Evolutionary conservation across 2,113 vertebrate genomes (phyloP).

Genomic region (Catharus bicknelli): DNA sequence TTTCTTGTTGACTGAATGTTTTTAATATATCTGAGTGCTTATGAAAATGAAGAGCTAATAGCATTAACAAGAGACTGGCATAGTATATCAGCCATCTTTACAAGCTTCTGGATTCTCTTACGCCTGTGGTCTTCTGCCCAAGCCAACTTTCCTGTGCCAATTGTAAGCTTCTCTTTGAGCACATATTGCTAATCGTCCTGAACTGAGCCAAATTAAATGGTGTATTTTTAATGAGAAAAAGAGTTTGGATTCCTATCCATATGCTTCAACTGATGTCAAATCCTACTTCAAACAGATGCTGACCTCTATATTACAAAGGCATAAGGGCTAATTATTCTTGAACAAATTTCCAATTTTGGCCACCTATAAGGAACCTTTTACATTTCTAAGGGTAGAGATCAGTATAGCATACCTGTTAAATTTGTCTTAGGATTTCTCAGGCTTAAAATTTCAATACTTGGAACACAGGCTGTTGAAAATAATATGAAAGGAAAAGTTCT

Average conservation of each 20-base stretch:
- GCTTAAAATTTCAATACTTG: background rate
- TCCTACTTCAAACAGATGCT: slow-evolving; percentile 61
- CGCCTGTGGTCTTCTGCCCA: background rate
- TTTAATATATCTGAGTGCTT: background rate
- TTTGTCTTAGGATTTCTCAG: background rate
- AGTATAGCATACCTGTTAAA: background rate
- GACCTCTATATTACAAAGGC: slow-evolving; percentile 50
- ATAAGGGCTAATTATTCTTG: slow-evolving; percentile 31
- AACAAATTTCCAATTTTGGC: background rate
- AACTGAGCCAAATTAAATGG: slow-evolving; percentile 62
- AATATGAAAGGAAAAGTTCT: background rate
- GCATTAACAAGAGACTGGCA: slow-evolving; percentile 16
- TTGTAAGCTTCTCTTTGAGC: slow-evolving; percentile 10
- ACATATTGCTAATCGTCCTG: slow-evolving; percentile 46
- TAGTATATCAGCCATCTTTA: background rate
- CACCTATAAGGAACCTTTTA: background rate
- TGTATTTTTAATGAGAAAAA: slow-evolving; percentile 62
- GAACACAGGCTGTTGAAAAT: background rate
- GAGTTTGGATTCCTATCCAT: slow-evolving; percentile 57
- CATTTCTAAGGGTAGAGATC: background rate
- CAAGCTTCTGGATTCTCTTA: slow-evolving; percentile 21
- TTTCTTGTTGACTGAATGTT: background rate
- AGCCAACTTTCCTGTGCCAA: slow-evolving; percentile 2
- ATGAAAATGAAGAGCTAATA: slow-evolving; percentile 18
- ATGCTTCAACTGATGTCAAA: slow-evolving; percentile 55